These are phyloP conservation scores for Synanceia verrucosa DNA, from an alignment of 2,797 vertebrate species.

Conservation along the genomic window DNA sequence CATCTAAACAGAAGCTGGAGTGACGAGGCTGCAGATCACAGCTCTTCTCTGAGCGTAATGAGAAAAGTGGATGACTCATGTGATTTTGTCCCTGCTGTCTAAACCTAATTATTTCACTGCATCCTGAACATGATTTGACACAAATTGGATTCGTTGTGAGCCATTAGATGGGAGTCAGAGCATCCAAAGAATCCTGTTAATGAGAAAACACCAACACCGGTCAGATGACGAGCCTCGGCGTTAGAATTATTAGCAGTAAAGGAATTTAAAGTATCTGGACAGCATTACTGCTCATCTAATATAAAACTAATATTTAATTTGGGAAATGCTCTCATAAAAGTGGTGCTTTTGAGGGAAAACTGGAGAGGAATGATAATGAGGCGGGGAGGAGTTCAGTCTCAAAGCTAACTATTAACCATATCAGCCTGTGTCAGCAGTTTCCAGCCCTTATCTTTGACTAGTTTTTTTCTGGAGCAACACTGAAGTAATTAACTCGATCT, in stretches of 20 bases:
- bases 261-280: too few relatives aligned
- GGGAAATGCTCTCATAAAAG: conserved; percentile 39
- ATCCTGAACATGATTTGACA: neutral
- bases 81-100: neutral
- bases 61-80: neutral
- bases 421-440: conserved; percentile 65
- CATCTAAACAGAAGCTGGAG: too few relatives aligned
- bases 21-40: too few relatives aligned
- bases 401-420: conserved; percentile 59
- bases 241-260: conserved; percentile 12
- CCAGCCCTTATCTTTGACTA: conserved; percentile 42
- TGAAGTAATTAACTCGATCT: conserved; percentile 55
- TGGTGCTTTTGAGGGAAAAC: conserved; percentile 47
- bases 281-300: conserved; percentile 30
- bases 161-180: neutral
- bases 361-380: conserved; percentile 61
- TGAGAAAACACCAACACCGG: neutral
- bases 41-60: too few relatives aligned
- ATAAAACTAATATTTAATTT: conserved; percentile 54
- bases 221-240: neutral
- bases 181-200: neutral
- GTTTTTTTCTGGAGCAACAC: conserved; percentile 50
- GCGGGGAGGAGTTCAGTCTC: conserved; percentile 55
- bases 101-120: neutral
- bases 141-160: neutral